Percentiles rank a stretch among this genome's conserved stretches.
Conservation (phyloP, 2,113 vertebrate species). For the Xiphophorus couchianus region DNA sequence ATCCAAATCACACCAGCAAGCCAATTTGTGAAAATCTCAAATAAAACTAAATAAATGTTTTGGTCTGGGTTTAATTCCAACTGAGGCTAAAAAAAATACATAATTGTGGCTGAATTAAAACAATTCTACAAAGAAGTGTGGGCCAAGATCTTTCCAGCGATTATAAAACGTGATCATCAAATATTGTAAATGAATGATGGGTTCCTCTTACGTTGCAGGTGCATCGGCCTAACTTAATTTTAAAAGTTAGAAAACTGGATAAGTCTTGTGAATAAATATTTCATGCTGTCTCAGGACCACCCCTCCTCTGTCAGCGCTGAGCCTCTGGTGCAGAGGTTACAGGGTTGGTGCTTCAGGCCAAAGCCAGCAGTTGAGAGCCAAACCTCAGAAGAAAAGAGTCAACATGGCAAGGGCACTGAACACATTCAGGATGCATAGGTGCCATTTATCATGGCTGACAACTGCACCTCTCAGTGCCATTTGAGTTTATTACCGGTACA, state of each 20-base stretch:
- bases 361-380: slow-evolving; percentile 58
- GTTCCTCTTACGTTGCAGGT: not conserved
- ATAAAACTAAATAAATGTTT: too few species aligned
- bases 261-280: slow-evolving; percentile 22
- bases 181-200: not conserved
- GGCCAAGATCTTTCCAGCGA: too few species aligned
- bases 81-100: too few species aligned
- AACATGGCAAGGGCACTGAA: slow-evolving; percentile 76
- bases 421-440: slow-evolving; percentile 72
- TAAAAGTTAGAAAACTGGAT: slow-evolving; percentile 4
- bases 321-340: slow-evolving; percentile 54
- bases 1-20: too few species aligned
- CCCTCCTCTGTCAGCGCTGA: slow-evolving; percentile 43
- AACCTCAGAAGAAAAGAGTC: slow-evolving; percentile 67
- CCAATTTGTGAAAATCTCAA: too few species aligned
- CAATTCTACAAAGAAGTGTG: too few species aligned
- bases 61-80: too few species aligned
- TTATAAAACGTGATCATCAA: not conserved
- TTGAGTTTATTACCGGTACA: slow-evolving; percentile 80
- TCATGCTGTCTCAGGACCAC: slow-evolving; percentile 18
- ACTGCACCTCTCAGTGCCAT: slow-evolving; percentile 75
- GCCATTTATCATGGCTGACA: slow-evolving; percentile 78
- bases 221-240: not conserved
- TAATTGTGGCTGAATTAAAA: too few species aligned
- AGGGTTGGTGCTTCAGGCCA: slow-evolving; percentile 62